Base-by-base conservation (phyloP, 2,888 invertebrate species). In the Agrochola lota region DNA sequence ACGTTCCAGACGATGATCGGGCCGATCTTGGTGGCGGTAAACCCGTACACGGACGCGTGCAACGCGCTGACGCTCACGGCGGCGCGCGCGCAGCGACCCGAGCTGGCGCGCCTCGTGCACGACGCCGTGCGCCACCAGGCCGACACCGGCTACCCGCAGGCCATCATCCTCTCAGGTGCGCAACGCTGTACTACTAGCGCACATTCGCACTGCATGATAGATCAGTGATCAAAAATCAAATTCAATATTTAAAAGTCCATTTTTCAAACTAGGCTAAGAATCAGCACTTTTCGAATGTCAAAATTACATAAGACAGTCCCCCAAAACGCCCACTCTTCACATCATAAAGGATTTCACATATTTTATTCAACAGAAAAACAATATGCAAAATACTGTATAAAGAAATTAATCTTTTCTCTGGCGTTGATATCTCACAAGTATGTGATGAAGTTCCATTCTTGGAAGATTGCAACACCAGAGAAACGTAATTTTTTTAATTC, bases 91-190 rank as follows among this genome's bases (percentile, higher is more conserved):
- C 98, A 91, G 97, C 98, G 98, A 88, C 97, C 98, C n/a, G 98
- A 99, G 94, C 97, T 99, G 87, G 98, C 98, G 94, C 98, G 98
- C 93, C 98, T 99, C 75, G 99, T 99, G 76, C 98, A 98, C 95
- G 99, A 99, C 97, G 99, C 99, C 69, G 98, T 99, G 88, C 97
- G 99, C 85, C 99, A 99, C 95, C 99, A 99, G 96, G 98, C 98
- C 77, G 99, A 99, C 97, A 99, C 99, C 86, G 99, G 99, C 88
- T 99, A 99, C 96, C 99, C 99, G 77, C 99, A 99, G 96, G 99
- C 99, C 88, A 98, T 99, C 91, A 99, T 99, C 87, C 97, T 99
- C 77, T 99, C 98, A 85, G 99, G 99, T 97, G 4, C n/a, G 46
- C 60, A 35, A 15, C 23, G 12, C 15, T 43, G 35, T 6, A 20